A percentile compares a stretch with the other conserved stretches of the same genome.
phyloP scores from a whole-genome alignment of 2,888 invertebrate species.

The Coronaproctus castanopsis region DNA sequence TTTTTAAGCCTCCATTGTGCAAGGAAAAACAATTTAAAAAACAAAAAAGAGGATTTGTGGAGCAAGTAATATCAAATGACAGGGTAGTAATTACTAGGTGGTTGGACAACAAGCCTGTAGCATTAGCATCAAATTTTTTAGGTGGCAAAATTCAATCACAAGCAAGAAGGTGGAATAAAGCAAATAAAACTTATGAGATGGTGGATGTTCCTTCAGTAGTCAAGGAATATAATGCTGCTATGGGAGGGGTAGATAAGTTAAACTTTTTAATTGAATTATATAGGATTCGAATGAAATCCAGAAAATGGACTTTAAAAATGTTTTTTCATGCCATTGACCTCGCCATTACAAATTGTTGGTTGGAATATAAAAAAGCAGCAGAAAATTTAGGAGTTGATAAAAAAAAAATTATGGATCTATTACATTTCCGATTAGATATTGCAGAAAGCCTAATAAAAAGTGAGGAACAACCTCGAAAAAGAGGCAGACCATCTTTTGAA shows the following conservation, averaged over 20 bases:
- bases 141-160: neutral
- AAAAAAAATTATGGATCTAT: slow-evolving; percentile 5
- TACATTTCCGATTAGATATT: slow-evolving; percentile 6
- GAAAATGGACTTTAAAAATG: slow-evolving; percentile 14
- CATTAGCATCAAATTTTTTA: neutral
- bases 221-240: slow-evolving; percentile 11
- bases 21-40: neutral
- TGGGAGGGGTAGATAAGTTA: slow-evolving; percentile 15
- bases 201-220: slow-evolving; percentile 10
- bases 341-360: slow-evolving; percentile 6
- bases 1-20: neutral
- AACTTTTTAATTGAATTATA: slow-evolving; percentile 4
- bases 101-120: neutral
- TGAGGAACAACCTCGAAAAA: neutral
- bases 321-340: slow-evolving; percentile 11
- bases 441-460: neutral
- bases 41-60: too few species aligned
- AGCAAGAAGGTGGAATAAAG: neutral
- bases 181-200: slow-evolving; percentile 1
- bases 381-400: neutral
- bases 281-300: slow-evolving; percentile 12
- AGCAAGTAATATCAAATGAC: neutral
- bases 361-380: slow-evolving; percentile 6
- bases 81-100: neutral
- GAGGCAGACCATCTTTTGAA: neutral